Evolutionary conservation across 2,888 invertebrate species (phyloP).

Genomic region (Chesias legatella): DNA sequence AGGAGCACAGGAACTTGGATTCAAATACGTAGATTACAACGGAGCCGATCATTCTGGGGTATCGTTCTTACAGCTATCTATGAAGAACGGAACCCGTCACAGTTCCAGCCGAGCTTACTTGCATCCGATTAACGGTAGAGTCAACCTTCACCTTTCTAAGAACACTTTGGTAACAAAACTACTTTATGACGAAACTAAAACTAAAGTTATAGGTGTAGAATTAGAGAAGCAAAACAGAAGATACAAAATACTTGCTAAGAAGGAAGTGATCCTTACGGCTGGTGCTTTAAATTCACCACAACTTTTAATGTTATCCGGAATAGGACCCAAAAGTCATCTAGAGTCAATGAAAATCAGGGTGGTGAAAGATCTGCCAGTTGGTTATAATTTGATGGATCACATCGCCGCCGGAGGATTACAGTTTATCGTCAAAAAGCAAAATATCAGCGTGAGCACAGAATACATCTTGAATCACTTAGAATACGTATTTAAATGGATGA

Average conservation of each 20-base stretch:
- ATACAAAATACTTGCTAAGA: conserved; percentile 80
- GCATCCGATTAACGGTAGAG: conserved; percentile 78
- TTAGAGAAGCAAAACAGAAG: conserved; percentile 74
- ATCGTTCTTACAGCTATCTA: conserved; percentile 81
- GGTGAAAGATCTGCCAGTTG: conserved; percentile 81
- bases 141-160: conserved; percentile 82
- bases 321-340: conserved; percentile 83
- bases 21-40: conserved; percentile 82
- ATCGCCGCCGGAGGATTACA: conserved; percentile 83
- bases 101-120: conserved; percentile 85
- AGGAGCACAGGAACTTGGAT: conserved; percentile 82
- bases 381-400: conserved; percentile 86
- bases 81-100: conserved; percentile 83
- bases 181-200: conserved; percentile 76
- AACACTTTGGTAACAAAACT: conserved; percentile 81
- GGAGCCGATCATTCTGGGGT: conserved; percentile 82
- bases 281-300: conserved; percentile 90
- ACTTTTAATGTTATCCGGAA: conserved; percentile 88
- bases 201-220: conserved; percentile 81
- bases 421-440: conserved; percentile 72
- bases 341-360: conserved; percentile 76
- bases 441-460: conserved; percentile 50
- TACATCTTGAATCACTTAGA: conserved; percentile 63
- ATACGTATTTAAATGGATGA: conserved; percentile 76
- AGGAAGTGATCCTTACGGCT: conserved; percentile 87